phyloP scores from a whole-genome alignment of 2,888 invertebrate species.

The Chloroclystis v-ata region DNA sequence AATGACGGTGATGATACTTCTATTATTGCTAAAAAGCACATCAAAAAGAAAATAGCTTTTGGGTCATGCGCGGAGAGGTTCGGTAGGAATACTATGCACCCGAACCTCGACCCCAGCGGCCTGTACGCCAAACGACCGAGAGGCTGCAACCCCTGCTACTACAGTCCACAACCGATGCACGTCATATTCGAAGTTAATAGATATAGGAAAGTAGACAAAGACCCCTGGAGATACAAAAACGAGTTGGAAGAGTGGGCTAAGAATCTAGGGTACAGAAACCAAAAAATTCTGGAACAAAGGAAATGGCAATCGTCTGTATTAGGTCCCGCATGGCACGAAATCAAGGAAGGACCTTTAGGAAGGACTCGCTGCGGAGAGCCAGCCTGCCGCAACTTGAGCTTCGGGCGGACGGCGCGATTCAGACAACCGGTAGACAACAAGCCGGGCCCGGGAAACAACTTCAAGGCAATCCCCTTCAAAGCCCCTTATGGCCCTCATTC shows the following conservation, averaged over 20 bases:
- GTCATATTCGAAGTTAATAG: slow-evolving; percentile 46
- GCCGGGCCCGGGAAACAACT: slow-evolving; percentile 64
- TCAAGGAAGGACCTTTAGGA: slow-evolving; percentile 28
- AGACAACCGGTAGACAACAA: slow-evolving; percentile 31
- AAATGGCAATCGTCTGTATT: slow-evolving; percentile 46
- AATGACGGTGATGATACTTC: no score
- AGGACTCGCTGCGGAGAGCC: slow-evolving; percentile 37
- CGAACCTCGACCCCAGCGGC: slow-evolving; percentile 54
- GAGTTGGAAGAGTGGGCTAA: slow-evolving; percentile 63
- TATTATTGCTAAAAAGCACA: no score
- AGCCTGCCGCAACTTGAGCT: slow-evolving; percentile 54
- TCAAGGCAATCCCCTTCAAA: slow-evolving; percentile 48
- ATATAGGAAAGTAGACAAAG: slow-evolving; percentile 39
- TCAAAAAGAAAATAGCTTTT: slow-evolving; percentile 31
- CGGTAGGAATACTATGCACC: slow-evolving; percentile 51
- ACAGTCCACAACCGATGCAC: slow-evolving; percentile 45
- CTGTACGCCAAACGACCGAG: slow-evolving; percentile 38
- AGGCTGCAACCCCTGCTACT: slow-evolving; percentile 58
- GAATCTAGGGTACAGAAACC: slow-evolving; percentile 66
- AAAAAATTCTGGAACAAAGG: slow-evolving; percentile 45
- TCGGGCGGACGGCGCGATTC: slow-evolving; percentile 52
- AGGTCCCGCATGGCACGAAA: slow-evolving; percentile 59
- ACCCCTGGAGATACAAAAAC: slow-evolving; percentile 59
- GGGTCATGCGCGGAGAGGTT: slow-evolving; percentile 45
- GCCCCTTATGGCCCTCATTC: slow-evolving; percentile 58